Base-by-base conservation (phyloP, 2,113 vertebrate genomes). In the Ceyx margarethae region DNA sequence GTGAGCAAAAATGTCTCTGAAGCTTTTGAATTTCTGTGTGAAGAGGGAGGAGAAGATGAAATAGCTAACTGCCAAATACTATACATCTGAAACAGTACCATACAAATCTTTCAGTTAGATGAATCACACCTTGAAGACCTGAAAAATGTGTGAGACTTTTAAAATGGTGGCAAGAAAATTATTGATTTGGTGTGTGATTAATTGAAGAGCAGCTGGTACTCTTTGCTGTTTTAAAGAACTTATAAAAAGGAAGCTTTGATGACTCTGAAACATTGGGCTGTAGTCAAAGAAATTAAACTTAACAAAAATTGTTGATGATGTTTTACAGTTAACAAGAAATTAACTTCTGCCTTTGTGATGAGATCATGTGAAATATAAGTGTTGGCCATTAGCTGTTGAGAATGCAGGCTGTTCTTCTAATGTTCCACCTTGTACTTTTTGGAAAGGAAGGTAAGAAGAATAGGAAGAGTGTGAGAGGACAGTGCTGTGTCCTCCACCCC, bases 161-260 rank as follows among this genome's bases (percentile, higher is more conserved):
- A 50, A 86, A 86, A 80, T 71, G 26, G 40, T 50, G 58, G 42
- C 67, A 86, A 48, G 68, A 71, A 86, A 89, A 89, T 61, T 79
- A 48, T 61, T 93, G 85, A 51, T 91, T 76, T 82, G 43, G n/a
- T 76, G n/a, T 86, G 68, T 76, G 48, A 26, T 89, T 95, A 93
- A 93, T 93, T 89, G 91, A 93, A 83, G 46, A 86, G 67, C 73
- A 76, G 37, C 64, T 86, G 48, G 73, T 91, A 76, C 37, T 76
- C 45, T 74, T 65, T 21, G 13, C 17, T 86, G 31, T 37, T 91
- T 76, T 58, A 83, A 43, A 89, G 40, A 26, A 71, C 53, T 83
- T 86, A 62, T 86, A 50, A 67, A 79, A 90, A 89, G 20, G 29
- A 85, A 89, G 72, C 29, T 85, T 67, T 85, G 85, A 91, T 86